phyloP scores from a whole-genome alignment of 2,113 vertebrate genomes.

The Tragelaphus strepsiceros region DNA sequence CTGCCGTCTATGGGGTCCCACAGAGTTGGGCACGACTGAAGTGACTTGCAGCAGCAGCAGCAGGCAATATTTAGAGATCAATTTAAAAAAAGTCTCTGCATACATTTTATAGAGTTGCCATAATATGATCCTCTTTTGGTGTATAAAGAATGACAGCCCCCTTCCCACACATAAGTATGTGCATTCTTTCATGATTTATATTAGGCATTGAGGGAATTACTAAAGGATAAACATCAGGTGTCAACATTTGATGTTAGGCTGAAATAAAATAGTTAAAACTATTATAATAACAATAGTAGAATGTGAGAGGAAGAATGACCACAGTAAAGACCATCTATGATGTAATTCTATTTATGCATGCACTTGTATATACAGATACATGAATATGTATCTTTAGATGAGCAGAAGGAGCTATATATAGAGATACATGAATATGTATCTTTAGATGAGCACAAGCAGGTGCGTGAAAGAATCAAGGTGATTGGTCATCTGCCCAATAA shows the following conservation, averaged over 20 bases:
- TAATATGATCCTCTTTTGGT: background rate
- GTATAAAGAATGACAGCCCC: background rate
- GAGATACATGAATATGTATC: background rate
- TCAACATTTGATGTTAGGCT: background rate
- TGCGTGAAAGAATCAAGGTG: background rate
- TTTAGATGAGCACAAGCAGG: background rate
- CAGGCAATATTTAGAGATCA: background rate
- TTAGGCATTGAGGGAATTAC: background rate
- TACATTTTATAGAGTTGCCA: background rate
- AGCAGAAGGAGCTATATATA: background rate
- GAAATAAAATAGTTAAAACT: background rate
- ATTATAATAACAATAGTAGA: background rate
- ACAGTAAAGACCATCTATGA: background rate
- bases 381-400: background rate
- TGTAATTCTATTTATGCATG: background rate
- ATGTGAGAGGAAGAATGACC: background rate
- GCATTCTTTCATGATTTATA: background rate
- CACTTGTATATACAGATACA: background rate
- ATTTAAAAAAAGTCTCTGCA: background rate
- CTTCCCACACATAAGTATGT: background rate
- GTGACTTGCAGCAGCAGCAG: too few species aligned
- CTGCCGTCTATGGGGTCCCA: too few species aligned
- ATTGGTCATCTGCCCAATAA: background rate
- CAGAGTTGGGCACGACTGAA: too few species aligned
- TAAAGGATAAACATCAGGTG: background rate